Base-by-base conservation (phyloP, 2,797 vertebrate genomes). In the Okamejei kenojei region DNA sequence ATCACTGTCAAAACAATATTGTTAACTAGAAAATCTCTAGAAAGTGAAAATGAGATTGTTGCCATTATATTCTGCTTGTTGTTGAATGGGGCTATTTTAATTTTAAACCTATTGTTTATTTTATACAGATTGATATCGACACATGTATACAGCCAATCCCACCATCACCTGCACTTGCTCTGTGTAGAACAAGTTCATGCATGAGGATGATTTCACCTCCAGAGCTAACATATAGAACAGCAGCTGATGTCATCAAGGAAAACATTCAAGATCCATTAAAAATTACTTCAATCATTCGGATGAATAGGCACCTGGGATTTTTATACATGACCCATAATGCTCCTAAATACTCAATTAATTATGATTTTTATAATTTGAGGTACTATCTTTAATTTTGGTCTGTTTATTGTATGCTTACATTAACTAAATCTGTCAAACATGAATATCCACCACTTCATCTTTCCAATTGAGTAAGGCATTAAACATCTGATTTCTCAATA, bases 251-350 rank as follows among this genome's bases (percentile, higher is more conserved):
- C n/a, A 93, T 96, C 77, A 95, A 94, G 81, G 96, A 96, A 77
- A 95, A 95, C 79, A 93, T 97, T 90, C 65, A 45, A 76, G 95
- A 96, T 68, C 96, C 96, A 74, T 94, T 95, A 54, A 94, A 97
- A 93, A 97, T 97, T 76, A 93, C 96, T 88, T 94, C 95, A 94
- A 95, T 96, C 94, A 94, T 97, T 93, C 94, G 82, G 93, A 96
- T 95, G 94, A 97, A 97, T 45, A 94, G 96, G 86, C 94, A 96
- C 68, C 94, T 97, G 58, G 96, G 96, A 38, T 97, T 97, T 94
- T 95, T 97, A 76, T 97, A 97, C 93, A 94, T 97, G 96, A 95
- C 94, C 15, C 93, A 96, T 13, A 95, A 95, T 19, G 95, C 95
- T 61, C 94, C 96, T 63, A 96, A 94, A 90, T 96, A 97, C 80